These are phyloP conservation scores for Stichopus chloronotus DNA, from an alignment of 35 echinoderm and acorn worm species.

Conservation along the genomic window DNA sequence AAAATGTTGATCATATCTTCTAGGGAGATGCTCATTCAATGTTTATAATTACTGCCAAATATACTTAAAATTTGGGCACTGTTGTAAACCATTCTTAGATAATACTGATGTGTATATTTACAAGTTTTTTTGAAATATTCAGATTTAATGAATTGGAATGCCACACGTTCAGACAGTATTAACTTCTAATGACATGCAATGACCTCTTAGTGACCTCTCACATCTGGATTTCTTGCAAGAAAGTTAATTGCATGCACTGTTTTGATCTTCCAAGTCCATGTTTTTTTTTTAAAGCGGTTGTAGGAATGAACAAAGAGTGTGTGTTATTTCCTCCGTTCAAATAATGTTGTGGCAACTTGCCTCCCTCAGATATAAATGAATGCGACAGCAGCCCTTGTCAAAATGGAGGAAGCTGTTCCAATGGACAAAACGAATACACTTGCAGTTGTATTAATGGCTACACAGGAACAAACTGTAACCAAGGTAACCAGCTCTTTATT, in stretches of 20 bases:
- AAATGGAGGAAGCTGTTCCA: slow-evolving; percentile 69
- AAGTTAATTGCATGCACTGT: background rate
- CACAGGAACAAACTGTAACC: slow-evolving; percentile 67
- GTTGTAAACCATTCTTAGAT: background rate
- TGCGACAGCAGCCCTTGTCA: slow-evolving; percentile 69
- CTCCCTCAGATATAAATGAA: slow-evolving; percentile 77
- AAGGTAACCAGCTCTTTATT: slow-evolving; percentile 59
- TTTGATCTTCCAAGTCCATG: too few relatives aligned
- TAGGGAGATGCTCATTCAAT: too few relatives aligned
- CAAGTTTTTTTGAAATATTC: background rate
- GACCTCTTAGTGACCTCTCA: too few relatives aligned
- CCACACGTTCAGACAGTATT: too few relatives aligned
- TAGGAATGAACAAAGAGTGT: background rate
- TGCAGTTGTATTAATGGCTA: slow-evolving; percentile 56
- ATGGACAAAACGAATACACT: slow-evolving; percentile 34
- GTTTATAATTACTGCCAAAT: too few relatives aligned
- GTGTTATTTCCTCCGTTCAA: background rate
- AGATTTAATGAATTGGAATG: too few relatives aligned
- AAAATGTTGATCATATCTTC: too few relatives aligned
- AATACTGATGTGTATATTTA: background rate
- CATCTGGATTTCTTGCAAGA: background rate
- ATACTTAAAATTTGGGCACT: too few relatives aligned
- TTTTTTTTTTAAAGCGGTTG: too few relatives aligned
- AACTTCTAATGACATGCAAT: too few relatives aligned
- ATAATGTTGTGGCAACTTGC: background rate